Evolutionary conservation across 2,797 vertebrate species (phyloP), one percentile per base, ranked within the genome.

Genomic region (Martes flavigula): DNA sequence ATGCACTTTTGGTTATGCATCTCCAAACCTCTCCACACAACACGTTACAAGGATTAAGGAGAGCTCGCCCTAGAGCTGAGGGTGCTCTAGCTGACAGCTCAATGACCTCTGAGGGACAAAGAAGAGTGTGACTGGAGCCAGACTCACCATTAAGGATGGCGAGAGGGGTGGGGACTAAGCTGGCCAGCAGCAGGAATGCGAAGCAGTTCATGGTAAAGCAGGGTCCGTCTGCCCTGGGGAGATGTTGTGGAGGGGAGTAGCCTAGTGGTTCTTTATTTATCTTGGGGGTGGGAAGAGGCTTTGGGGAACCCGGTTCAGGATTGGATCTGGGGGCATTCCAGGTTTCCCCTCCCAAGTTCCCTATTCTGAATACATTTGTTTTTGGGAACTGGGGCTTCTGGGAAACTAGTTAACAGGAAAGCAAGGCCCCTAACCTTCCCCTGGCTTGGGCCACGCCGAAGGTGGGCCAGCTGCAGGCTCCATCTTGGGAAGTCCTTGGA

Each of bases 361-460:
- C 73, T 54, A 17, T 94, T 95, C 62, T 43, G 40, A 84, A 70
- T 72, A 64, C 14, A 43, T 66, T 70, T 96, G 20, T 30, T 97
- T 94, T 96, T 48, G 68, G 89, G 68, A 97, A 96, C 21, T 93
- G 54, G 51, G 78, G 32, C 62, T 97, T 97, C 87, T 95, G 73
- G 77, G 84, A 96, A 91, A 82, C 62, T 18, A 93, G 46, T 94
- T 88, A 93, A 73, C 64, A 88, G 75, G 87, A 96, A 96, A 86
- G 58, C 20, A 58, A 86, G 93, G 75, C 38, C n/a, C 30, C 43
- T 7, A 84, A 90, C n/a, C 60, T 89, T 73, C 56, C 56, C 15
- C 32, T 27, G 60, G 72, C 58, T 54, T 5, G 7, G 32, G 46
- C 18, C 56, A 11, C n/a, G 70, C 62, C 35, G 5, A 54, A 12